These are phyloP conservation scores for Urocitellus parryii DNA, from an alignment of 2,113 vertebrate species.

Conservation along the genomic window DNA sequence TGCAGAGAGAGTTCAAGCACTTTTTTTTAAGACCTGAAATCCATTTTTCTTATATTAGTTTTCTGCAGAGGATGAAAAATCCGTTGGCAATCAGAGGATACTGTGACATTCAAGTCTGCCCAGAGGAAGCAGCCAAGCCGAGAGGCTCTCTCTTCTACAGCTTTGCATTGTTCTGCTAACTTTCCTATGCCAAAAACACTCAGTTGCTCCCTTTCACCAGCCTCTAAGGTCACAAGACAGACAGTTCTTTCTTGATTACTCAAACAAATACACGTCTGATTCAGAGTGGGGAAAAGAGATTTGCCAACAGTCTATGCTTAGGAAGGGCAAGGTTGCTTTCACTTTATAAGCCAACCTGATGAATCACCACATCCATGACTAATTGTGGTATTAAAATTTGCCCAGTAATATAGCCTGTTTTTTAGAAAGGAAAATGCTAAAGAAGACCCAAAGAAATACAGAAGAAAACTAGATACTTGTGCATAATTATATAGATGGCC, in stretches of 20 bases:
- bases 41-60: constrained; percentile 72
- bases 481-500: not conserved
- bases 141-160: constrained; percentile 82
- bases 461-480: constrained; percentile 25
- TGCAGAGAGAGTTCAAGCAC: constrained; percentile 40
- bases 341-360: constrained; percentile 86
- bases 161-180: constrained; percentile 87
- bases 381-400: constrained; percentile 82
- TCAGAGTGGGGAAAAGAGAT: constrained; percentile 83
- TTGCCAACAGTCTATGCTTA: constrained; percentile 84
- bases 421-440: constrained; percentile 70
- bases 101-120: constrained; percentile 74
- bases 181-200: constrained; percentile 87
- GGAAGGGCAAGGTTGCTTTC: constrained; percentile 87
- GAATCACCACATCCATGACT: constrained; percentile 87
- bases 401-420: constrained; percentile 75
- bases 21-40: constrained; percentile 24
- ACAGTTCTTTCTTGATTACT: constrained; percentile 91
- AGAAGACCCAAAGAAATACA: constrained; percentile 68
- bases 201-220: constrained; percentile 88
- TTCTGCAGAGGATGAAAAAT: constrained; percentile 68
- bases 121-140: constrained; percentile 77
- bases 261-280: constrained; percentile 89
- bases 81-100: constrained; percentile 62
- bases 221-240: constrained; percentile 90